Conservation (phyloP, 2,888 invertebrate species). For the Chloromyia formosa region DNA sequence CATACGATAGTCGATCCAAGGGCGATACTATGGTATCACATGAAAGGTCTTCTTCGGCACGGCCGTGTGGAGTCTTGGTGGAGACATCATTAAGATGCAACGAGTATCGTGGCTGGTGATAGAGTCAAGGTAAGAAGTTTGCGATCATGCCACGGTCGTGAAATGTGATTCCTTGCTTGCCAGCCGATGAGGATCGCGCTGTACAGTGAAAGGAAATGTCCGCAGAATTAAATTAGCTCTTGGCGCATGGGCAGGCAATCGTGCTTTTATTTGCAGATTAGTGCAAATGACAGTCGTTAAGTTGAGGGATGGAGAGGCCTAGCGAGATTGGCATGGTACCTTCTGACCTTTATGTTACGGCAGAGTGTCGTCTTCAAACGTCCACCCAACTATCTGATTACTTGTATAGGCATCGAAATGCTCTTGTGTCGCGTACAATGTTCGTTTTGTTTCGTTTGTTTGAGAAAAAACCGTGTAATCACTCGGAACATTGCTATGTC, state of each 20-base stretch:
- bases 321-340: background rate
- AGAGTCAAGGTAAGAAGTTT: constrained; percentile 19
- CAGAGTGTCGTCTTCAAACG: background rate
- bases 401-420: background rate
- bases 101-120: constrained; percentile 13
- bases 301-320: background rate
- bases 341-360: constrained; percentile 5
- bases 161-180: constrained; percentile 8
- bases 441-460: constrained; percentile 45
- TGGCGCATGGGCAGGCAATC: constrained; percentile 19
- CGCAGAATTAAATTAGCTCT: constrained; percentile 40
- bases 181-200: background rate
- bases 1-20: constrained; percentile 29
- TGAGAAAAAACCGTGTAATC: constrained; percentile 59
- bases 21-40: background rate
- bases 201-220: constrained; percentile 17
- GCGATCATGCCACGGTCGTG: background rate
- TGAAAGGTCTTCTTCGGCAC: constrained; percentile 25
- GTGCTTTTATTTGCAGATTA: constrained; percentile 28
- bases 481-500: constrained; percentile 45
- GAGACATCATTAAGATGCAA: constrained; percentile 41
- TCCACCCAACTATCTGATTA: background rate
- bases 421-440: background rate
- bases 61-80: constrained; percentile 9
- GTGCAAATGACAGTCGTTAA: constrained; percentile 28